Percentiles rank a stretch among this genome's conserved stretches.
phyloP scores from a whole-genome alignment of 2,113 vertebrate species.

The Anhinga anhinga region DNA sequence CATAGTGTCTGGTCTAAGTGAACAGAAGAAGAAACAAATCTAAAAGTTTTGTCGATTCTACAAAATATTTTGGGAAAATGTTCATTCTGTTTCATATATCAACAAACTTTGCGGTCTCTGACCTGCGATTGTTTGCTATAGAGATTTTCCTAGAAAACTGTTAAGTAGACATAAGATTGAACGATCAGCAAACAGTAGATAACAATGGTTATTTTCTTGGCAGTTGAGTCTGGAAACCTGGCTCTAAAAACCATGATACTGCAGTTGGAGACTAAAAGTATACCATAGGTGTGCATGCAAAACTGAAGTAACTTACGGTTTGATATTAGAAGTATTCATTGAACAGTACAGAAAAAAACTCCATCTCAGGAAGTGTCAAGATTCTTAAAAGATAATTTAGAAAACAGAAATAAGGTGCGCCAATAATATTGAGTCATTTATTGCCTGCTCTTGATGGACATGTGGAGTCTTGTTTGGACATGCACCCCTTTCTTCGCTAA shows the following conservation, averaged over 20 bases:
- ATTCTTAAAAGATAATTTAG: background rate
- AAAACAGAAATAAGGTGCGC: background rate
- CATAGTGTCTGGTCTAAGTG: background rate
- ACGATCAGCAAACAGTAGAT: background rate
- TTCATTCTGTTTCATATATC: background rate
- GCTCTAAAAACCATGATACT: background rate
- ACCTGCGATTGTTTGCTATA: background rate
- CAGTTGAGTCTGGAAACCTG: background rate
- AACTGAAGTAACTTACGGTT: background rate
- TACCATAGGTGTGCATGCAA: background rate
- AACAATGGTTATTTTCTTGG: background rate
- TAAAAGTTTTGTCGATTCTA: background rate
- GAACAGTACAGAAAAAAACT: background rate
- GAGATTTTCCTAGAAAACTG: background rate
- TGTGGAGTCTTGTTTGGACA: background rate
- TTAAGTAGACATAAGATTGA: background rate
- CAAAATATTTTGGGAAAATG: background rate
- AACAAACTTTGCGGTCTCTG: background rate
- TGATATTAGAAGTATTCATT: background rate
- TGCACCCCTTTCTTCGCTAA: background rate
- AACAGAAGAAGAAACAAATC: background rate
- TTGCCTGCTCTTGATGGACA: background rate
- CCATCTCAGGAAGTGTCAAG: background rate
- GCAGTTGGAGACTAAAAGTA: background rate
- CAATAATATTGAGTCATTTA: background rate